Evolutionary conservation across 2,797 vertebrate genomes (phyloP), one percentile per base, ranked within the genome.

Genomic region (Bovichtus diacanthus): DNA sequence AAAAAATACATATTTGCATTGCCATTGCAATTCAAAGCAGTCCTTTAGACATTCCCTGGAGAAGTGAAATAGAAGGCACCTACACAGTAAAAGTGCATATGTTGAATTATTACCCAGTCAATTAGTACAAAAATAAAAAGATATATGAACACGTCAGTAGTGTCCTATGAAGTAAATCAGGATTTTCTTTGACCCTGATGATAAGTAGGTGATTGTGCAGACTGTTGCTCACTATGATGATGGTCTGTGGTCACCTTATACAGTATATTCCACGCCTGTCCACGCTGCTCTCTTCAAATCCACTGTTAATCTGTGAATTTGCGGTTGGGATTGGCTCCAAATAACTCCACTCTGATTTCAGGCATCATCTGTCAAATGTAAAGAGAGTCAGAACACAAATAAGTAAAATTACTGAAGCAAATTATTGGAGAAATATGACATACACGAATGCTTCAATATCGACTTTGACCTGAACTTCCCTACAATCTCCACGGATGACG

Each of bases 261-360:
- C 36, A 6, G 21, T 27, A 59, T 50, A 23, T 72, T 60, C 76
- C 81, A 39, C 34, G 50, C 5, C 15, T 39, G 69, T 56, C 13
- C 5, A 3, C 47, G 4, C 39, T 8, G 27, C 36, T 39, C 19
- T 70, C 59, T 29, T 80, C 55, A 44, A 23, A 66, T 63, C 64
- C 70, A 43, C 39, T 0, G 46, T 95, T 94, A 98, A 94, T 99
- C 97, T 94, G 94, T 81, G 91, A 99, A 99, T 89, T 94, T 98
- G 86, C 98, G 96, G 87, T 99, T 98, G 83, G 93, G 95, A 89
- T 99, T 99, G 78, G 94, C 94, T 64, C 97, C 97, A 69, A 98
- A 99, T 82, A 99, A 92, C 69, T 92, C 92, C 83, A 95, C 95
- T 90, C 97, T 94, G 82, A 99, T 96, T 87, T 99, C 97, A 82